Conservation (phyloP, 2,797 vertebrate genomes). For the Poecilia gillii region DNA sequence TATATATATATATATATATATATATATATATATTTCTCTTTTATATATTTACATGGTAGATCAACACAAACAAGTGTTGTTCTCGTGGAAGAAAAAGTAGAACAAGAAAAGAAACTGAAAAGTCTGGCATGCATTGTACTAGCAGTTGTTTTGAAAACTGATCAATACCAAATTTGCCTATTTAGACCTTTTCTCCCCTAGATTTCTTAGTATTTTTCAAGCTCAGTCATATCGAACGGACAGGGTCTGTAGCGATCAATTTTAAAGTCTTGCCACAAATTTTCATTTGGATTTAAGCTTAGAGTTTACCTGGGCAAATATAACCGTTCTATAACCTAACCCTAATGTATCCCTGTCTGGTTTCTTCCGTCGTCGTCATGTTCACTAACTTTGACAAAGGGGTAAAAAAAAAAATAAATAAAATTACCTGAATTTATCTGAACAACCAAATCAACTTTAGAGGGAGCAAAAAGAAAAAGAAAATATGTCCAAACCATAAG, state of each 20-base stretch:
- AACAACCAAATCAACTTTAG: conserved; percentile 16
- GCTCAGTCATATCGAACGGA: background rate
- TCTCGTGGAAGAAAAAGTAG: background rate
- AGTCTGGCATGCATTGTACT: background rate
- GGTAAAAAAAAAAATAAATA: background rate
- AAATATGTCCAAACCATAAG: conserved; percentile 1
- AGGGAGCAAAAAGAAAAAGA: background rate
- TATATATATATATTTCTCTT: background rate
- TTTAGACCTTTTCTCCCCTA: background rate
- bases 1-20: too few relatives aligned
- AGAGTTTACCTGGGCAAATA: background rate
- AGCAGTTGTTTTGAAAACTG: background rate
- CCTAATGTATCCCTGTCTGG: too few relatives aligned
- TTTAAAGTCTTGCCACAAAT: background rate
- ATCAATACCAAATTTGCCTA: background rate
- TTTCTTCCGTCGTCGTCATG: too few relatives aligned
- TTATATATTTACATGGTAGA: background rate
- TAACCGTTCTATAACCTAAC: too few relatives aligned
- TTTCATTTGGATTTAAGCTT: background rate
- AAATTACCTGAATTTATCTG: background rate
- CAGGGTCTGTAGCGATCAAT: background rate
- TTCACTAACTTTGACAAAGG: background rate
- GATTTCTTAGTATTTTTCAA: background rate
- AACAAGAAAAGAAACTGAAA: background rate
- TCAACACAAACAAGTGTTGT: background rate